Base-by-base conservation (phyloP, 2,888 invertebrate genomes). In the Rhamnusium bicolor region DNA sequence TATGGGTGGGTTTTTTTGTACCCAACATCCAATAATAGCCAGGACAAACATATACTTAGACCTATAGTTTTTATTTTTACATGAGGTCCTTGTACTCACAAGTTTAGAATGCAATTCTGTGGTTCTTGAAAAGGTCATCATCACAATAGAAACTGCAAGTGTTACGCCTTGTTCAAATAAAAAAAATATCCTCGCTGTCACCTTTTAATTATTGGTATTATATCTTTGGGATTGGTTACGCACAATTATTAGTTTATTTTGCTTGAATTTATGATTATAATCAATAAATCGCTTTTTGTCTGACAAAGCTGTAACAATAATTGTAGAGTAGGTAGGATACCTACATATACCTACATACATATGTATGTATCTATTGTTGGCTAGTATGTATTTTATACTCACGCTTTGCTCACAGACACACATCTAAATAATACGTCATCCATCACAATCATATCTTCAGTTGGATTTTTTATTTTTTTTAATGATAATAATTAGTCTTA, bases 11-110 rank as follows among this genome's bases (percentile, higher is more conserved):
- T 73, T 71, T 73, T 76, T 73, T 72, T 63, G 61, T 47, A 61
- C 67, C 66, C 51, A 49, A 68, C 75, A 69, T 68, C 76, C 74
- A 79, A 79, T 79, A 77, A 76, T 72, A 72, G 61, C 58, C 69
- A 78, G 10, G 16, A 29, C 29, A 29, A 32, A 32, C 32, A 2
- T 58, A 19, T n/a, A 27, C 27, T 21, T 40, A 29, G 0, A 19
- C 8, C 40, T 47, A 10, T 27, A 62, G n/a, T 1, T 47, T 24
- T 21, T 16, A 63, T 63, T 63, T 63, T 51, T 63, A 51, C 21
- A 7, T 27, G 46, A 24, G 61, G 47, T 61, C 51, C 16, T 63
- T 63, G 49, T 27, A 63, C 63, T 16, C 51, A 40, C 3, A 40
- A 1, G 40, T n/a, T 40, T 3, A 5, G 40, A 40, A 40, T 40